These are phyloP conservation scores for Gastrophysa polygoni DNA, from an alignment of 2,888 invertebrate species.

Conservation along the genomic window DNA sequence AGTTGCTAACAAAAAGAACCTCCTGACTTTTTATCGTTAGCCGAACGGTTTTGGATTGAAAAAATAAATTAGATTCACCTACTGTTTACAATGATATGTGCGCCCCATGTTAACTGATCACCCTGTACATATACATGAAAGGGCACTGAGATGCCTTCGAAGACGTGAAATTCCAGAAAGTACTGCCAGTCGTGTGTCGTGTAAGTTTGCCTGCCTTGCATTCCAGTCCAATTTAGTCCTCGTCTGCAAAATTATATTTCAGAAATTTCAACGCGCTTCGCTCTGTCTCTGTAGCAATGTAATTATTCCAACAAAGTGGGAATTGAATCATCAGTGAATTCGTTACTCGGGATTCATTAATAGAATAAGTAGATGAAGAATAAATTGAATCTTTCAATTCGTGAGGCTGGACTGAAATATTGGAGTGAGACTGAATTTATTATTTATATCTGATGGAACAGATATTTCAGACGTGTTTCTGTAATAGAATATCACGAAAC, in stretches of 20 bases:
- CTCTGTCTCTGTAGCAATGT: conserved; percentile 2
- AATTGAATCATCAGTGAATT: conserved; percentile 18
- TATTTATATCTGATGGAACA: background rate
- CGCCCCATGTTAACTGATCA: no score
- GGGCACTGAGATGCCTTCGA: no score
- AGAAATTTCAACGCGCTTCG: conserved; percentile 5
- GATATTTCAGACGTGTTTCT: background rate
- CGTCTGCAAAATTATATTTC: background rate
- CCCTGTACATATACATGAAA: no score
- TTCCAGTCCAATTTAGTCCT: background rate
- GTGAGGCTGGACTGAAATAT: conserved; percentile 5
- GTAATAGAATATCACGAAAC: no score
- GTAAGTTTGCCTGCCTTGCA: background rate
- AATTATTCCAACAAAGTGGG: conserved; percentile 10
- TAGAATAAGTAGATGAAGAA: conserved; percentile 5
- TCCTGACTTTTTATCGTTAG: no score
- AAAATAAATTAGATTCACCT: no score
- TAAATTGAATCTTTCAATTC: conserved; percentile 7
- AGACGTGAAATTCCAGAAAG: no score
- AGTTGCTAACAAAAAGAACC: no score
- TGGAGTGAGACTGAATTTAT: background rate
- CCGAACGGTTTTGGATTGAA: no score
- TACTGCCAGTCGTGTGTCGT: no score
- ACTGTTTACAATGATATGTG: no score
- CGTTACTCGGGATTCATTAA: conserved; percentile 12